Evolutionary conservation across 2,113 vertebrate genomes (phyloP).

Genomic region (Gorilla gorilla): DNA sequence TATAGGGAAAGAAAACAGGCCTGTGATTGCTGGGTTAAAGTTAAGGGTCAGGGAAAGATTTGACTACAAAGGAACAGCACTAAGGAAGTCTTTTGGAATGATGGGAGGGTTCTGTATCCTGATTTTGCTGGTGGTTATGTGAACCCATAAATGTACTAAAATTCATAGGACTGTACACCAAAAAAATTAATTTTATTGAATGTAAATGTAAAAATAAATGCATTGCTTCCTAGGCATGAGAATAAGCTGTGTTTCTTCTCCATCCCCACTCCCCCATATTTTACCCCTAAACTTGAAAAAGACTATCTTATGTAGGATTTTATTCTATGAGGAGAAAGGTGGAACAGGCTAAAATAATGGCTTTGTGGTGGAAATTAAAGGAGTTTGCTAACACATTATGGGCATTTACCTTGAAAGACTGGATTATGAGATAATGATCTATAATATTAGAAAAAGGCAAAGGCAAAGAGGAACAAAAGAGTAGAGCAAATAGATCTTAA

Average conservation of each 20-base stretch:
- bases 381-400: not conserved
- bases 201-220: not conserved
- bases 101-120: not conserved
- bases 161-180: not conserved
- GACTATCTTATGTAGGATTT: not conserved
- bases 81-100: not conserved
- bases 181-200: not conserved
- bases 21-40: not conserved
- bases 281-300: not conserved
- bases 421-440: constrained; percentile 41
- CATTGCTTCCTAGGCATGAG: not conserved
- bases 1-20: not conserved
- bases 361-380: constrained; percentile 4
- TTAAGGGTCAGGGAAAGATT: not conserved
- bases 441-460: constrained; percentile 46
- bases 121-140: not conserved
- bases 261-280: not conserved
- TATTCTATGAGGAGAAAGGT: not conserved
- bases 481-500: not conserved
- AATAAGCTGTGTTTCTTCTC: not conserved
- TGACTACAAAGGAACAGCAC: not conserved
- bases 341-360: not conserved
- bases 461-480: not conserved
- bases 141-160: not conserved
- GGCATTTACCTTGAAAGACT: constrained; percentile 34